Evolutionary conservation across 2,888 invertebrate species (phyloP), one percentile per base, ranked within the genome.

Genomic region (Caenorhabditis doughertyi): DNA sequence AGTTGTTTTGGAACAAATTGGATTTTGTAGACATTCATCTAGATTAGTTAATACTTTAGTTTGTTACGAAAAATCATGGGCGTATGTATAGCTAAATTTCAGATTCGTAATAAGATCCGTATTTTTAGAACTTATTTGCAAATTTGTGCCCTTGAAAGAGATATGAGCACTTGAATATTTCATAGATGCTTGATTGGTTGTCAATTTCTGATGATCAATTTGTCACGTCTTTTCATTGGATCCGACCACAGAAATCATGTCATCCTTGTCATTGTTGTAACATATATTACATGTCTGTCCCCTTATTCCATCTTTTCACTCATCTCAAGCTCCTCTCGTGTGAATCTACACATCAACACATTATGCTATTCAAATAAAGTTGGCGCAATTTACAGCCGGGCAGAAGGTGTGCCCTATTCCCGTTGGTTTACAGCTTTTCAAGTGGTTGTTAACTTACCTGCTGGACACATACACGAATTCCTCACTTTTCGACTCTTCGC

Each of bases 381-480:
- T 60, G 68, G 60, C 68, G 56, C 67, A 49, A 53, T 76, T 77
- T 77, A 77, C 77, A 68, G 77, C 68, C 67, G 18, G n/a, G 35
- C 42, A 39, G 39, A 44, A 58, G 76, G 76, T 76, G 76, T 60
- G 76, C 70, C 67, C 53, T 53, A n/a, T 44, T 32, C 18, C 18
- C 44, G 18, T 47, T 32, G 42, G 49, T 76, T 76, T 76, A 76
- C 67, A 51, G 67, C 67, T 42, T 47, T 44, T 74, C 74, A 58
- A 76, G 77, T 77, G 77, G 68, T 53, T 71, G 71, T 79, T 71
- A 70, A 71, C 82, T 65, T 35, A 83, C 82, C 82, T 68, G 82
- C 67, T 11, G 82, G 82, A 29, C 82, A 83, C 68, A 71, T 73
- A 39, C 82, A 83, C 64, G 79, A 73, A 73, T 79, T 79, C 53